phyloP scores from a whole-genome alignment of 2,113 vertebrate genomes.

The Cephalopholis sonnerati region DNA sequence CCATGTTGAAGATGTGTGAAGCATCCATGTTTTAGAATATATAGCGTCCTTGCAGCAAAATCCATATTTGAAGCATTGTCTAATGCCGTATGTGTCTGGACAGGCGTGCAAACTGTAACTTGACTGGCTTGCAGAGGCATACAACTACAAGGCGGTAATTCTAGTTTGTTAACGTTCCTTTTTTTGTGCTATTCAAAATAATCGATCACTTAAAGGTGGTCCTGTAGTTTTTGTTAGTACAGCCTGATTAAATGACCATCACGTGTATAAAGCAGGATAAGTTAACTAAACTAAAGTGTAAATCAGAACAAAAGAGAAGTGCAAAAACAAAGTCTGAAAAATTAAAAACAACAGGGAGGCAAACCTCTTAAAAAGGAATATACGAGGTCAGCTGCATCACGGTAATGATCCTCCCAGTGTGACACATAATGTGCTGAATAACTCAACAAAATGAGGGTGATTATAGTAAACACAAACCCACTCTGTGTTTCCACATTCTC shows the following conservation, averaged over 20 bases:
- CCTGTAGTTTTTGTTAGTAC: neutral
- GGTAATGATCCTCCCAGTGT: slow-evolving; percentile 7
- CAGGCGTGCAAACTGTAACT: no score
- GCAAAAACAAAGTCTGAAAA: neutral
- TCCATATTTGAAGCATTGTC: no score
- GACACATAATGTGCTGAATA: neutral
- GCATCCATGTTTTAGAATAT: no score
- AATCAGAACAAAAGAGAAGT: neutral
- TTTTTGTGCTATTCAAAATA: no score
- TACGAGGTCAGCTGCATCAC: slow-evolving; percentile 20
- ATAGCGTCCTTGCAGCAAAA: no score
- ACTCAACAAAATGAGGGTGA: slow-evolving; percentile 24
- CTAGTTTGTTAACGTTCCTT: no score
- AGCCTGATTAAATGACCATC: neutral
- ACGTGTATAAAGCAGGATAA: slow-evolving; percentile 6
- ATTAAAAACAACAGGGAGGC: neutral
- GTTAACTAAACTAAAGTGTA: neutral
- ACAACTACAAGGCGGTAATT: no score
- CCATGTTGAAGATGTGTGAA: no score
- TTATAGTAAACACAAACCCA: slow-evolving; percentile 4
- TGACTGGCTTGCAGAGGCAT: no score
- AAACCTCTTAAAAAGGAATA: neutral
- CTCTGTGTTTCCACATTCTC: slow-evolving; percentile 4
- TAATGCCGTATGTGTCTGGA: no score
- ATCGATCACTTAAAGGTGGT: neutral